These are phyloP conservation scores for Thunnus thynnus DNA, from an alignment of 2,113 vertebrate genomes.

Conservation along the genomic window DNA sequence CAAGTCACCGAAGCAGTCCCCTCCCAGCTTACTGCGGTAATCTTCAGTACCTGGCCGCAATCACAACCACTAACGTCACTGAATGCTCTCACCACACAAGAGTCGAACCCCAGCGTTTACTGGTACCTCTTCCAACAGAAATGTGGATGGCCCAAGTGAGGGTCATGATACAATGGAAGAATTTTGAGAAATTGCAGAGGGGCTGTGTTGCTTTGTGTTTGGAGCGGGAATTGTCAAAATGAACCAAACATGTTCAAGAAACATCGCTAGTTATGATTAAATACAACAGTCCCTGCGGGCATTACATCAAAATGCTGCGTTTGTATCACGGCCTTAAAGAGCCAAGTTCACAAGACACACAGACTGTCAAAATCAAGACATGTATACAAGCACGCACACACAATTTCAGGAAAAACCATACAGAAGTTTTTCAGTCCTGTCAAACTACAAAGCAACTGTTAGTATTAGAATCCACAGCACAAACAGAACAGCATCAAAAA, in stretches of 20 bases:
- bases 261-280: slow-evolving; percentile 16
- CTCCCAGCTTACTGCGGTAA: slow-evolving; percentile 96
- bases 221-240: background rate
- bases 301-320: slow-evolving; percentile 51
- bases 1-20: slow-evolving; percentile 97
- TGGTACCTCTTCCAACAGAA: slow-evolving; percentile 16
- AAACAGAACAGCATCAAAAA: slow-evolving; percentile 40
- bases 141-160: background rate
- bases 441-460: slow-evolving; percentile 58
- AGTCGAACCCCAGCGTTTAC: slow-evolving; percentile 36
- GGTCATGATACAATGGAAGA: slow-evolving; percentile 16
- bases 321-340: slow-evolving; percentile 19
- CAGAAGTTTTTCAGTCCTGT: slow-evolving; percentile 49
- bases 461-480: slow-evolving; percentile 51
- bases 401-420: slow-evolving; percentile 8
- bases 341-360: slow-evolving; percentile 24
- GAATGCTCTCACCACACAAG: background rate
- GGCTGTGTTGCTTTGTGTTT: slow-evolving; percentile 18
- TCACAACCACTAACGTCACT: slow-evolving; percentile 48
- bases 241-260: slow-evolving; percentile 33
- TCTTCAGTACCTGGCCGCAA: slow-evolving; percentile 93
- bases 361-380: slow-evolving; percentile 19
- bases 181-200: slow-evolving; percentile 23
- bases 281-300: slow-evolving; percentile 29
- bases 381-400: slow-evolving; percentile 31